Evolutionary conservation across 2,113 vertebrate genomes (phyloP).

Genomic region (Nettapus auritus): DNA sequence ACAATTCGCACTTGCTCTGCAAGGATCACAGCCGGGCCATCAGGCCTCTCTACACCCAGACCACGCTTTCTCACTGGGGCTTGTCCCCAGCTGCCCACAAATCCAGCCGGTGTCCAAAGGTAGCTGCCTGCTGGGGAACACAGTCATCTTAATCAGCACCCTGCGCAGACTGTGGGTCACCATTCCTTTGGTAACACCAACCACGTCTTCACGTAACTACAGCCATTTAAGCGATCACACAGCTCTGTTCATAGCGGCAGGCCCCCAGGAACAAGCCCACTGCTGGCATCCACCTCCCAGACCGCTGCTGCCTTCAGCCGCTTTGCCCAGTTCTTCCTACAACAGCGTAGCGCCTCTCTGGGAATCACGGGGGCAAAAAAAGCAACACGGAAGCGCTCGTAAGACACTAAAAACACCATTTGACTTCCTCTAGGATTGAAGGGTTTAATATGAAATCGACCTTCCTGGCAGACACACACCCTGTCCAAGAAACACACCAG

Average conservation of each 20-base stretch:
- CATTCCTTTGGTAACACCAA: background rate
- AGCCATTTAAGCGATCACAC: background rate
- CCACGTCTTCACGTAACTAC: background rate
- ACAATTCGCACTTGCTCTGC: background rate
- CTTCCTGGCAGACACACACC: background rate
- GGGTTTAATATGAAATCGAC: background rate
- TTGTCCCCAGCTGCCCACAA: background rate
- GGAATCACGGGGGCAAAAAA: rapidly evolving
- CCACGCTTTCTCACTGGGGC: background rate
- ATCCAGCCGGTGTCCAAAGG: background rate
- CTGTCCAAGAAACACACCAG: background rate
- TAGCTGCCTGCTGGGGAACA: background rate
- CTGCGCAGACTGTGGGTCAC: background rate
- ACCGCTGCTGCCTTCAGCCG: background rate
- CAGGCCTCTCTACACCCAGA: background rate
- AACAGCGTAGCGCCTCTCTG: background rate
- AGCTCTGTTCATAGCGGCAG: background rate
- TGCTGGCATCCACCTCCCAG: background rate
- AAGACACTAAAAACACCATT: background rate
- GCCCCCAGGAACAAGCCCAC: background rate
- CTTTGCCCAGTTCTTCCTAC: background rate
- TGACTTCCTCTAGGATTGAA: background rate
- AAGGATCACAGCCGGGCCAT: background rate
- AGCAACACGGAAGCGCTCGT: background rate
- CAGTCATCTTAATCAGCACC: background rate